Conservation (phyloP, 2,797 vertebrate species). For the Diplodus sargus region DNA sequence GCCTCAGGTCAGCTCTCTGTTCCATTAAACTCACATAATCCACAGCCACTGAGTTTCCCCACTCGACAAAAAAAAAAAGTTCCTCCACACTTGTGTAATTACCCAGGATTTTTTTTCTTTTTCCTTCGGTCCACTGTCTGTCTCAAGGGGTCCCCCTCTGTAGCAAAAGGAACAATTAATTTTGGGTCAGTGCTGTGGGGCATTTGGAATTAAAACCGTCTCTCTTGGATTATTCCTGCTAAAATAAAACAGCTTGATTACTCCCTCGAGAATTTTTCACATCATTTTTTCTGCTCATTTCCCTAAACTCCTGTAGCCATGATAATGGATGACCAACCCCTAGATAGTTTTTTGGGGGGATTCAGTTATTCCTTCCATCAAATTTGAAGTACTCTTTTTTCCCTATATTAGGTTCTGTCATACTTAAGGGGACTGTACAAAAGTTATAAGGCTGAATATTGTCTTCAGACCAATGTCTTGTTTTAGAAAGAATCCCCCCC, state of each 20-base stretch:
- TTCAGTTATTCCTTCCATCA: constrained; percentile 26
- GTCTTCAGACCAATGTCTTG: neutral
- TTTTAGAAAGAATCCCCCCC: neutral
- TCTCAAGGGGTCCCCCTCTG: constrained; percentile 79
- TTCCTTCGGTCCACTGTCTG: constrained; percentile 53
- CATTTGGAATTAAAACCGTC: constrained; percentile 82
- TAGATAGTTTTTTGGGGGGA: constrained; percentile 12
- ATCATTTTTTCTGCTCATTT: constrained; percentile 56
- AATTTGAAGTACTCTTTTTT: constrained; percentile 3
- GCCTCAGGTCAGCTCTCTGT: constrained; percentile 67
- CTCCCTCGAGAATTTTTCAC: constrained; percentile 66
- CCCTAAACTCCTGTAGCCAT: constrained; percentile 69
- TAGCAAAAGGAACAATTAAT: constrained; percentile 84
- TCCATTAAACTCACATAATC: constrained; percentile 72
- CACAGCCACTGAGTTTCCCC: constrained; percentile 54
- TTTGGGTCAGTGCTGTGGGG: constrained; percentile 84
- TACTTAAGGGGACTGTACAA: neutral
- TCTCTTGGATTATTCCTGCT: constrained; percentile 80
- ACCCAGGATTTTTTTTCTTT: constrained; percentile 69
- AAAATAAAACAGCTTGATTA: constrained; percentile 81
- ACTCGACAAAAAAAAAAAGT: constrained; percentile 61
- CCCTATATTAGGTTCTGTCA: neutral
- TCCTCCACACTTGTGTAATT: constrained; percentile 79
- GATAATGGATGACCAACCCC: constrained; percentile 60
- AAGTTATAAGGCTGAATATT: neutral